A percentile compares a stretch with the other conserved stretches of the same genome.
phyloP scores from a whole-genome alignment of 2,113 vertebrate species.

The Heptranchias perlo region DNA sequence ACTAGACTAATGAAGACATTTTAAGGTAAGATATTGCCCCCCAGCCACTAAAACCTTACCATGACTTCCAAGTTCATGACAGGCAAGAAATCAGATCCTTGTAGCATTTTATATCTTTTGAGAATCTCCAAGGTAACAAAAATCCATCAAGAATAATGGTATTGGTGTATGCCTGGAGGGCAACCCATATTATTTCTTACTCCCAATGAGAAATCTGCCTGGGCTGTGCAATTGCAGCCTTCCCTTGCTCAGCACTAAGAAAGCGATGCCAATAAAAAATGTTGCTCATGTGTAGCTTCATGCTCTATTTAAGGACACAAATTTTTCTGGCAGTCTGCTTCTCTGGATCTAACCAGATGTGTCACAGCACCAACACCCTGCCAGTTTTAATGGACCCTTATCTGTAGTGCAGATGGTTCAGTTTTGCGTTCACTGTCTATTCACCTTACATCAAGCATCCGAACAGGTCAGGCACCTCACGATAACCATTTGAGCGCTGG shows the following conservation, averaged over 20 bases:
- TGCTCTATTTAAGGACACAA: slow-evolving; percentile 59
- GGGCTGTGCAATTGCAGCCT: slow-evolving; percentile 55
- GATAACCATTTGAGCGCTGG: not conserved
- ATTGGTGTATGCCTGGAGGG: slow-evolving; percentile 63
- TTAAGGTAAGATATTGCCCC: slow-evolving; percentile 50
- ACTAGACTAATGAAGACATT: slow-evolving; percentile 48
- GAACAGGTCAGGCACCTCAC: slow-evolving; percentile 1
- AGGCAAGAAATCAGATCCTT: slow-evolving; percentile 69
- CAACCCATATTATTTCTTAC: slow-evolving; percentile 62
- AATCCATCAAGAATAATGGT: slow-evolving; percentile 69
- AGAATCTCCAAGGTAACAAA: slow-evolving; percentile 63
- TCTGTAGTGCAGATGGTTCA: slow-evolving; percentile 41
- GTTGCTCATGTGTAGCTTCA: slow-evolving; percentile 44
- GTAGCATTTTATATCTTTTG: slow-evolving; percentile 56
- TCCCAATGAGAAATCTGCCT: slow-evolving; percentile 54
- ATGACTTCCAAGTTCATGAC: slow-evolving; percentile 55
- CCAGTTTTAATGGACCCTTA: slow-evolving; percentile 39
- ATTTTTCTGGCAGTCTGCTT: slow-evolving; percentile 45
- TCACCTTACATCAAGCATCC: not conserved
- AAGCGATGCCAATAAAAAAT: slow-evolving; percentile 46
- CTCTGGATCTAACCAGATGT: slow-evolving; percentile 47
- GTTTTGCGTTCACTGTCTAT: slow-evolving; percentile 36
- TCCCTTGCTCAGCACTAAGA: slow-evolving; percentile 51
- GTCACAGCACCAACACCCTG: slow-evolving; percentile 44
- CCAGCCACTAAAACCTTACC: slow-evolving; percentile 49